phyloP scores from a whole-genome alignment of 1,140 invertebrate species.

The Paraescarpia echinospica region DNA sequence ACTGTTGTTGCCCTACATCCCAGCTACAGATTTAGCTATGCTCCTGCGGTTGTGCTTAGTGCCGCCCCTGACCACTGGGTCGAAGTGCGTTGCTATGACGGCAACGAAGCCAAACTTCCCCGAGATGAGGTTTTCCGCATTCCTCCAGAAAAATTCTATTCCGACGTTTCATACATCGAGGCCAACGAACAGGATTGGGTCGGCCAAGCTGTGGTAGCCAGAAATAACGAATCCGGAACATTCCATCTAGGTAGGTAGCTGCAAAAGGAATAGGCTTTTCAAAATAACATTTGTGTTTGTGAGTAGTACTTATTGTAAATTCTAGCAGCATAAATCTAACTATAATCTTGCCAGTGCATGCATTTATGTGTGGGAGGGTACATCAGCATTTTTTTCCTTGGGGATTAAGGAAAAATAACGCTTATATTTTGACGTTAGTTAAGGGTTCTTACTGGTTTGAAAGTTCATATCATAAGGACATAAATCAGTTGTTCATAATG shows the following conservation, averaged over 20 bases:
- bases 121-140: slow-evolving; percentile 42
- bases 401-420: no score
- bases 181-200: slow-evolving; percentile 39
- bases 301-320: not conserved
- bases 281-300: not conserved
- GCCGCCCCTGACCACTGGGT: slow-evolving; percentile 31
- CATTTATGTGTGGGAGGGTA: no score
- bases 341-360: not conserved
- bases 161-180: slow-evolving; percentile 42
- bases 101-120: slow-evolving; percentile 29
- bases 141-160: slow-evolving; percentile 39
- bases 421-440: no score
- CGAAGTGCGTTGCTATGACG: slow-evolving; percentile 45
- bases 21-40: slow-evolving; percentile 44
- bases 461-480: no score
- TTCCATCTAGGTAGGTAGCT: slow-evolving; percentile 41
- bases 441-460: no score
- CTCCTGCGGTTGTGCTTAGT: slow-evolving; percentile 42
- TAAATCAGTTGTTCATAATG: no score
- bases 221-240: slow-evolving; percentile 41
- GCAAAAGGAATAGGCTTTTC: not conserved
- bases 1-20: slow-evolving; percentile 47
- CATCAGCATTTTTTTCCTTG: no score
- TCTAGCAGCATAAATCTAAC: no score
- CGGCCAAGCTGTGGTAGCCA: slow-evolving; percentile 43